phyloP scores from a whole-genome alignment of 2,113 vertebrate genomes.

The Pelecanus crispus region DNA sequence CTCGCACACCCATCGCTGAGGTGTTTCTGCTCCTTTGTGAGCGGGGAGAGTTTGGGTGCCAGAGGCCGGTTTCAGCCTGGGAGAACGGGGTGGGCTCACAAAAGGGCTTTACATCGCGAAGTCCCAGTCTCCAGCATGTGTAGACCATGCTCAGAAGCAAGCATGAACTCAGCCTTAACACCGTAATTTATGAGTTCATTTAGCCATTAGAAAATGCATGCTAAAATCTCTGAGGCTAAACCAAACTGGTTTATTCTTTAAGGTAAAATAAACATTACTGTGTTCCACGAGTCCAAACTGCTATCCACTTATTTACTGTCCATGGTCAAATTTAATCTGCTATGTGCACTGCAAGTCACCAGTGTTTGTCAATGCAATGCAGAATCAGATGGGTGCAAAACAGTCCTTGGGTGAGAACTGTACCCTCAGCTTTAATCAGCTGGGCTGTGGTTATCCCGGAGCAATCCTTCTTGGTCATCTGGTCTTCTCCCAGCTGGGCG shows the following conservation, averaged over 20 bases:
- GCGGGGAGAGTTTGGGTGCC: neutral
- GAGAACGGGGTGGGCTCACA: rapidly evolving
- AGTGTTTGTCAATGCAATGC: neutral
- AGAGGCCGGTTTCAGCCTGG: neutral
- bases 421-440: neutral
- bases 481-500: neutral
- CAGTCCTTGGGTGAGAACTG: neutral
- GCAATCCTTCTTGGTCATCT: neutral
- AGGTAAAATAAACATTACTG: neutral
- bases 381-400: neutral
- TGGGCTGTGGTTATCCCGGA: neutral
- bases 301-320: neutral
- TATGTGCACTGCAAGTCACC: neutral
- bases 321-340: neutral
- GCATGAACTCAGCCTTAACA: neutral
- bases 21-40: neutral
- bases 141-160: neutral
- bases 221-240: neutral
- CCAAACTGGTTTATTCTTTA: neutral
- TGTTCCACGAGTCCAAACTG: neutral
- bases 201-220: neutral
- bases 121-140: rapidly evolving
- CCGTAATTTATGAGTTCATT: neutral
- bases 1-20: neutral
- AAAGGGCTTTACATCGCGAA: rapidly evolving